phyloP scores from a whole-genome alignment of 2,888 invertebrate species.

The Listrodromus nycthemerus region DNA sequence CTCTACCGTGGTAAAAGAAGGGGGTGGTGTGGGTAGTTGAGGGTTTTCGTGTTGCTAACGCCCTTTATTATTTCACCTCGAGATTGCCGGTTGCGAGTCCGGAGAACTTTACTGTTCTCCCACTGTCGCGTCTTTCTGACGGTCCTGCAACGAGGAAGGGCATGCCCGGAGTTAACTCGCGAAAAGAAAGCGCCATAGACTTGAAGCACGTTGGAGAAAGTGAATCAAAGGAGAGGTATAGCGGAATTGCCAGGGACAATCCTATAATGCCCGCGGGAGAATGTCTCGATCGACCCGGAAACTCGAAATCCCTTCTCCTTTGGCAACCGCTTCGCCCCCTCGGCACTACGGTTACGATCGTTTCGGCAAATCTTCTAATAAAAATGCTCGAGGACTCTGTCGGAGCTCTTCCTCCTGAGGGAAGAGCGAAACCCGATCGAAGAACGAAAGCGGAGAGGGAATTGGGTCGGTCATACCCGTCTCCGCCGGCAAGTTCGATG shows the following conservation, averaged over 20 bases:
- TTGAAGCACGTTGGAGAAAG: slow-evolving; percentile 32
- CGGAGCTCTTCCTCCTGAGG: slow-evolving; percentile 26
- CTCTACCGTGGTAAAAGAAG: not conserved
- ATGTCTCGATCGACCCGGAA: slow-evolving; percentile 51
- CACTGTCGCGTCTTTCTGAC: not conserved
- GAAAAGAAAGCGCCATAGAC: not conserved
- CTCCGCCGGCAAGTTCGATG: not conserved
- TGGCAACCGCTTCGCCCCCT: not conserved
- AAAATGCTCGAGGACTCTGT: slow-evolving; percentile 53
- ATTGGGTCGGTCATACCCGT: slow-evolving; percentile 42
- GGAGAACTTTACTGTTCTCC: slow-evolving; percentile 3
- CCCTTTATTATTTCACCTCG: slow-evolving; percentile 2
- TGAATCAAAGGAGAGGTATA: slow-evolving; percentile 50
- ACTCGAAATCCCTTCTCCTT: slow-evolving; percentile 25
- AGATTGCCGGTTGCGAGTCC: not conserved
- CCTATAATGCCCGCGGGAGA: slow-evolving; percentile 37
- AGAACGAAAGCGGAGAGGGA: slow-evolving; percentile 29
- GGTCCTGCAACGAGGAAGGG: not conserved
- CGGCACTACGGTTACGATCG: slow-evolving; percentile 51
- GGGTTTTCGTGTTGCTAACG: not conserved
- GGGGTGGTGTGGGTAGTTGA: not conserved
- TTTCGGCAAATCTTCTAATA: slow-evolving; percentile 59
- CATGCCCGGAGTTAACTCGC: not conserved
- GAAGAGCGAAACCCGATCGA: not conserved
- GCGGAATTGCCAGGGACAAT: slow-evolving; percentile 35